Evolutionary conservation across 2,797 vertebrate species (phyloP).

Genomic region (Mus caroli): DNA sequence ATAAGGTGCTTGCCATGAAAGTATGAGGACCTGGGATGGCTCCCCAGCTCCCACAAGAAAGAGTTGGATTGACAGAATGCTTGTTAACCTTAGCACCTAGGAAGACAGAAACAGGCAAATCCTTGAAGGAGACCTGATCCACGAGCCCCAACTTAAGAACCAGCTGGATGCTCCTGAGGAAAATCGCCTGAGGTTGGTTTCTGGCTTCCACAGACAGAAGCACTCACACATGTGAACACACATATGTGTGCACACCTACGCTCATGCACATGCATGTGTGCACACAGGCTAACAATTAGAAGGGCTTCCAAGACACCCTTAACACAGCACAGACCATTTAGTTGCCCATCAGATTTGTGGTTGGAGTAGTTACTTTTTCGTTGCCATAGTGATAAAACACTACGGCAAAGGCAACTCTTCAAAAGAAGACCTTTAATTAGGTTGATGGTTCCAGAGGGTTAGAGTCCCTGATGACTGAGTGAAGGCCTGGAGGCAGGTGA

Average conservation of each 20-base stretch:
- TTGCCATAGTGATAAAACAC: neutral
- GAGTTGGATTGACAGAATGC: neutral
- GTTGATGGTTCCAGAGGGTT: neutral
- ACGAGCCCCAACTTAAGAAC: neutral
- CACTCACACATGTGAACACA: neutral
- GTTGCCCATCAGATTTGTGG: neutral
- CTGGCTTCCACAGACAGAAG: neutral
- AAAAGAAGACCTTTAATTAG: neutral
- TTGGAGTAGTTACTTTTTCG: neutral
- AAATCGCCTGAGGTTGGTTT: neutral
- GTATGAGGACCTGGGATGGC: too few species aligned
- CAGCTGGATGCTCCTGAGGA: neutral
- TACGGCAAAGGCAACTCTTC: neutral
- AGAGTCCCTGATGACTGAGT: too few species aligned
- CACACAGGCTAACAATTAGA: neutral
- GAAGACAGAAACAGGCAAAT: neutral
- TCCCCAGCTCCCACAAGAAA: neutral
- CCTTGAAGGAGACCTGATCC: neutral
- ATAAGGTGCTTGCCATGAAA: neutral
- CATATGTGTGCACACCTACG: neutral
- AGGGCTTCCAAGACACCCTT: neutral
- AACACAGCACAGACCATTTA: too few species aligned
- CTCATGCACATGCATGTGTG: neutral
- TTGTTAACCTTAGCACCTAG: neutral
- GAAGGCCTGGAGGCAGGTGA: neutral